Percentiles rank a stretch among this genome's conserved stretches.
phyloP scores from a whole-genome alignment of 2,797 vertebrate species.

The Sebastes glaucus region DNA sequence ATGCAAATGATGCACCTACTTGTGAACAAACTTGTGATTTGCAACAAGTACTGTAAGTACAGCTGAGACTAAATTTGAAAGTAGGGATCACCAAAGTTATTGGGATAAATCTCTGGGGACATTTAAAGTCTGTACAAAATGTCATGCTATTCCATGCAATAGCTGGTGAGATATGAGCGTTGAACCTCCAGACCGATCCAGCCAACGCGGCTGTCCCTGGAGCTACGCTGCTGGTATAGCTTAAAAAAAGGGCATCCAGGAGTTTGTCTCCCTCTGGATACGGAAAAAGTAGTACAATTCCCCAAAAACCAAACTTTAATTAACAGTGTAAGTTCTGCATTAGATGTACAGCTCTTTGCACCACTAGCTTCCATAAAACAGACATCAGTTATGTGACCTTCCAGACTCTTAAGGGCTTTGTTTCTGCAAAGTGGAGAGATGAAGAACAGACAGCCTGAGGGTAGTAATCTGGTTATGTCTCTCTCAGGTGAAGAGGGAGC shows the following conservation, averaged over 20 bases:
- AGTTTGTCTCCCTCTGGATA: constrained; percentile 11
- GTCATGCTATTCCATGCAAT: neutral
- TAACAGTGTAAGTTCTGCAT: constrained; percentile 12
- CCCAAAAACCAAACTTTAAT: constrained; percentile 14
- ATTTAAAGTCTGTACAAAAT: neutral
- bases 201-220: neutral
- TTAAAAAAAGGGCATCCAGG: neutral
- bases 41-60: neutral
- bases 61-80: neutral
- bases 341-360: constrained; percentile 1
- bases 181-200: neutral
- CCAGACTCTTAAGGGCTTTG: constrained; percentile 39
- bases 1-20: neutral
- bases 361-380: constrained; percentile 29
- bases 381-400: constrained; percentile 48
- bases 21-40: no score
- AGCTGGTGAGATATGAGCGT: neutral
- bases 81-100: neutral
- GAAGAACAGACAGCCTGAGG: constrained; percentile 60
- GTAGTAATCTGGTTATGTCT: constrained; percentile 40
- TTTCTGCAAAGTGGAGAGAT: constrained; percentile 58
- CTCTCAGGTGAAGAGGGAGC: constrained; percentile 54
- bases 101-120: neutral
- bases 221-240: neutral
- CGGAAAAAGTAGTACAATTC: constrained; percentile 17